Evolutionary conservation across 2,113 vertebrate species (phyloP), one percentile per base, ranked within the genome.

Genomic region (Lophura nycthemera): DNA sequence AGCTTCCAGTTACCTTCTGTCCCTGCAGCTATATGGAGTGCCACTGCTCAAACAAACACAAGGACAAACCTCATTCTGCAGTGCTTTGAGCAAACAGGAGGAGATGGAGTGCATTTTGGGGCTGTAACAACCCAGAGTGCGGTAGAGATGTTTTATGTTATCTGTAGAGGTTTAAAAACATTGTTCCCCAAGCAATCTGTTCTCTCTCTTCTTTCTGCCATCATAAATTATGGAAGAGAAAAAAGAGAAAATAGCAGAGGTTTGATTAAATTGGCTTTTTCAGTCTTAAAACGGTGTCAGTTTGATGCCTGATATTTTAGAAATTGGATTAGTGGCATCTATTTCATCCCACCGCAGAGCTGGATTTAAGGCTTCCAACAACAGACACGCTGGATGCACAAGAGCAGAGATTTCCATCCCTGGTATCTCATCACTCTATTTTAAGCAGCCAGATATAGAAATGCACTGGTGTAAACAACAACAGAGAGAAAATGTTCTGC

Each of bases 11-110:
- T 36, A 38, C 61, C 30, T 52, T 9, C 76, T 61, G 17, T 30
- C 59, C 10, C 66, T 21, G 54, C 38, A 48, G 56, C 6, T 6
- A 8, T 0, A 5, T 1, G 6, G n/a, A 1, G 34, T 42, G 24
- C 19, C 2, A 0, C n/a, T 1, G 24, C 25, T 45, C 8, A 5
- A 36, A 10, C 6, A 63, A 75, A 34, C 19, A 42, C 0, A 0
- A 63, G 36, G 52, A 52, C 29, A 64, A 57, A 36, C 48, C 17
- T 9, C 20, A 10, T 32, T 45, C 63, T 43, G 40, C 54, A 27
- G 11, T 4, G n/a, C 45, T 77, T 36, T 11, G 13, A 61, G 45
- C 74, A 63, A 36, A 38, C 25, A 32, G 45, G 40, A 42, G 40
- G 57, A 19, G n/a, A 19, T 29, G 17, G 25, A 40, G 4, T 17